phyloP scores from a whole-genome alignment of 1,140 invertebrate species.

The Asobara japonica region DNA sequence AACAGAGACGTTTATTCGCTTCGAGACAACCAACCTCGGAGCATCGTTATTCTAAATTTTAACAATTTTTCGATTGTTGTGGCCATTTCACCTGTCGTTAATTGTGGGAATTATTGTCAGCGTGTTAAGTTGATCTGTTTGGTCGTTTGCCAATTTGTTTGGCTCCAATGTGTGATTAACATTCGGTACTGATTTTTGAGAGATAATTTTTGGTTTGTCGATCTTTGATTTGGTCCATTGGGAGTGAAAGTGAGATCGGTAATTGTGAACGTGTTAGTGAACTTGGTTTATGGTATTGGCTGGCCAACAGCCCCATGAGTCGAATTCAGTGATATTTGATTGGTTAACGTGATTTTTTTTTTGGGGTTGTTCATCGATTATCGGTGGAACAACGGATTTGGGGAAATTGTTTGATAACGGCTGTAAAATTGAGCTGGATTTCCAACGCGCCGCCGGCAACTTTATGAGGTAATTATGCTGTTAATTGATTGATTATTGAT shows the following conservation, averaged over 20 bases:
- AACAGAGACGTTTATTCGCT: slow-evolving; percentile 8
- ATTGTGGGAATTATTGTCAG: no score
- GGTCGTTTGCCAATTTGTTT: no score
- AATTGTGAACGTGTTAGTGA: not conserved
- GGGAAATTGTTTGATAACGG: slow-evolving; percentile 40
- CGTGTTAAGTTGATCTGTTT: no score
- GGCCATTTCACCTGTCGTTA: not conserved
- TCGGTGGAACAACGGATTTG: not conserved
- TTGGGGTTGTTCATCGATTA: no score
- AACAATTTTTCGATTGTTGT: not conserved
- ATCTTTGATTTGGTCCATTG: not conserved
- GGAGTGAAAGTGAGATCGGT: not conserved
- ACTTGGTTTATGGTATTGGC: not conserved
- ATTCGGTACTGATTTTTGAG: no score
- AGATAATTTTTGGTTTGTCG: no score
- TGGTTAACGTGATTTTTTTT: not conserved
- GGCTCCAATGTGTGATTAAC: no score
- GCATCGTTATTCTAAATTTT: not conserved
- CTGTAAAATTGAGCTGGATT: slow-evolving; percentile 66
- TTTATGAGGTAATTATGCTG: slow-evolving; percentile 60
- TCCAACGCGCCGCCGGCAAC: slow-evolving; percentile 65
- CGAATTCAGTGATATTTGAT: not conserved
- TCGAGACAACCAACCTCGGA: slow-evolving; percentile 14
- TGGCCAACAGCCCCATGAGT: not conserved
- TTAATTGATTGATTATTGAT: not conserved